Conservation (phyloP, 2,113 vertebrate species). For the Tretioscincus oriximinensis region DNA sequence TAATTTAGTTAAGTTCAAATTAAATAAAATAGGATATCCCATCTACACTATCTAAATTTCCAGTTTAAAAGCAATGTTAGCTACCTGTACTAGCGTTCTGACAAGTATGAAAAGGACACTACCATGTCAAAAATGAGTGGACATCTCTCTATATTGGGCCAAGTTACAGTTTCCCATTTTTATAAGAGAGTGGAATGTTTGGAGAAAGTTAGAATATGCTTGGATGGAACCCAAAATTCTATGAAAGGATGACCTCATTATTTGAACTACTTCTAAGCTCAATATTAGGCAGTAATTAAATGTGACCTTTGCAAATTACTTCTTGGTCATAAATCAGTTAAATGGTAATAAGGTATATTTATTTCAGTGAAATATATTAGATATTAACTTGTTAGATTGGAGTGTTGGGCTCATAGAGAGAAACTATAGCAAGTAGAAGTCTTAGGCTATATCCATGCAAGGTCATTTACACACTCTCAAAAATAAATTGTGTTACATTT, state of each 20-base stretch:
- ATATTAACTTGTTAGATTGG: not conserved
- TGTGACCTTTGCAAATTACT: no score
- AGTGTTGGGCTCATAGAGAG: not conserved
- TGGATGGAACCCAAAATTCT: not conserved
- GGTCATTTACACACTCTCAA: no score
- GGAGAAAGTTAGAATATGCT: not conserved
- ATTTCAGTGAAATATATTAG: not conserved
- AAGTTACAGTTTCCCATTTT: not conserved
- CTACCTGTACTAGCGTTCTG: not conserved
- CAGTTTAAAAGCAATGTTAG: slow-evolving; percentile 19
- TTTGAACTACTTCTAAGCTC: not conserved
- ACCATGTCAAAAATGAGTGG: slow-evolving; percentile 1
- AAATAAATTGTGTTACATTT: no score
- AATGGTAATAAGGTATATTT: not conserved
- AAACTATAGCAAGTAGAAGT: not conserved
- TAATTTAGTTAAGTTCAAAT: slow-evolving; percentile 10
- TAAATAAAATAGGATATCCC: not conserved
- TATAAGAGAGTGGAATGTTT: not conserved
- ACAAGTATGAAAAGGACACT: not conserved
- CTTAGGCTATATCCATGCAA: no score
- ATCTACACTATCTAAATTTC: not conserved
- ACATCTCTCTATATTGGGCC: slow-evolving; percentile 19
- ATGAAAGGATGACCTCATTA: not conserved
- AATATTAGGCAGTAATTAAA: not conserved
- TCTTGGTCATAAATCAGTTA: not conserved